These are phyloP conservation scores for Platycnemis pennipes DNA, from an alignment of 2,888 invertebrate genomes.

Conservation along the genomic window DNA sequence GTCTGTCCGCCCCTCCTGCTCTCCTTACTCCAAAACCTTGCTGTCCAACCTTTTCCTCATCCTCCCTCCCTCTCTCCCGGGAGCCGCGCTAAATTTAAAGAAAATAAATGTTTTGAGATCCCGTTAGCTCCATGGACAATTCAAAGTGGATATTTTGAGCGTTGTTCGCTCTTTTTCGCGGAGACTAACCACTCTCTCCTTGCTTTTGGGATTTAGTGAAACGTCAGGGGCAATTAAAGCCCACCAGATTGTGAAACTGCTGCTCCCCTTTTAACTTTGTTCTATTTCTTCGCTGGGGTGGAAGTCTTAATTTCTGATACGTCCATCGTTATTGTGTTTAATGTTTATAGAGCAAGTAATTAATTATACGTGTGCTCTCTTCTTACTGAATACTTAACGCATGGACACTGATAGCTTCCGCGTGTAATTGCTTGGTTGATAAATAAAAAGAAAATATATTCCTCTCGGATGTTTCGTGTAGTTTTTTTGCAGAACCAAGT, in stretches of 20 bases:
- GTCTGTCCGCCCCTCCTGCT: background rate
- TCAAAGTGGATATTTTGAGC: constrained; percentile 49
- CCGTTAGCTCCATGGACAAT: background rate
- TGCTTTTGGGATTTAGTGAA: background rate
- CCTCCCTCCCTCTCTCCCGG: constrained; percentile 26
- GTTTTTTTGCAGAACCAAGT: no score
- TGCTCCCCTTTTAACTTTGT: background rate
- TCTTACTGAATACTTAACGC: background rate
- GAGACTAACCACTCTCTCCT: background rate
- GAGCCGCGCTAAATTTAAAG: constrained; percentile 53
- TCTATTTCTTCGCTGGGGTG: background rate
- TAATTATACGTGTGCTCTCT: background rate
- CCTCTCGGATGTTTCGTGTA: no score
- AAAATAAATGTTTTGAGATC: constrained; percentile 37
- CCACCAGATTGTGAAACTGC: constrained; percentile 48
- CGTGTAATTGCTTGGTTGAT: background rate
- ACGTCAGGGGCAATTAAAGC: constrained; percentile 34
- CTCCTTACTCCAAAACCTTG: background rate
- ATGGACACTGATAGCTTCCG: no score
- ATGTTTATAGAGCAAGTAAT: background rate
- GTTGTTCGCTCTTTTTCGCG: constrained; percentile 35
- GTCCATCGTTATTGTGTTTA: background rate
- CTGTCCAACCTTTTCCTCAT: no score
- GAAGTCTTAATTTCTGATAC: background rate
- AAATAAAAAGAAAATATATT: no score